These are phyloP conservation scores for Archips xylosteana DNA, from an alignment of 2,888 invertebrate genomes.

Conservation along the genomic window DNA sequence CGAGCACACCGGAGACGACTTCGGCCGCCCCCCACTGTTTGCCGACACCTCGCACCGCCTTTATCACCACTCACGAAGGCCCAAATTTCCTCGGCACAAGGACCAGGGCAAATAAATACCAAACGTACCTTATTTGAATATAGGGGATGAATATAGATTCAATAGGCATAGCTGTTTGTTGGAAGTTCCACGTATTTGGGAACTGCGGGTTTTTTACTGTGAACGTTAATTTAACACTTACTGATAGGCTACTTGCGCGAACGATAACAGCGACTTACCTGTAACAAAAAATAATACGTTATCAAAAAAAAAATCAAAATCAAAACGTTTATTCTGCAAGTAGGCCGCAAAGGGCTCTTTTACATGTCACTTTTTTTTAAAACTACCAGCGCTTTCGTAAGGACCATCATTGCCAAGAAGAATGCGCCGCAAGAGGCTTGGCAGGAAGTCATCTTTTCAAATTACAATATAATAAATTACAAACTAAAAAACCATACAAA, in stretches of 20 bases:
- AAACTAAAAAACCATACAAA: too few species aligned
- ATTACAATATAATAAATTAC: too few species aligned
- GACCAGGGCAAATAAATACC: not conserved
- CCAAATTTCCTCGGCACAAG: not conserved
- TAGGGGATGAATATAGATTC: not conserved
- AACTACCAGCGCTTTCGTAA: too few species aligned
- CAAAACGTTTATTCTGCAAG: too few species aligned
- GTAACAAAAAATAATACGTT: not conserved
- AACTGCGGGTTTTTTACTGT: not conserved
- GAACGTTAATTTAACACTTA: not conserved
- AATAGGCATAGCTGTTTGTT: not conserved
- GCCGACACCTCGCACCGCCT: not conserved
- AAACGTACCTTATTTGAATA: conserved; percentile 8
- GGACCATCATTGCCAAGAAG: too few species aligned
- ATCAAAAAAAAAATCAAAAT: too few species aligned
- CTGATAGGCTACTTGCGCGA: not conserved
- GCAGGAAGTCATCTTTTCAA: too few species aligned
- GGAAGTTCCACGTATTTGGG: not conserved
- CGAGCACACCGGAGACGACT: conserved; percentile 31
- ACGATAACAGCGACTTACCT: not conserved
- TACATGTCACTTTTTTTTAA: too few species aligned
- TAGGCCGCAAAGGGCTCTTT: too few species aligned
- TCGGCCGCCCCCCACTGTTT: not conserved
- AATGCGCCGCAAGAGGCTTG: too few species aligned
- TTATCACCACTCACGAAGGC: not conserved